Base-by-base conservation (phyloP, 2,113 vertebrate species). In the Nothoprocta pentlandii region DNA sequence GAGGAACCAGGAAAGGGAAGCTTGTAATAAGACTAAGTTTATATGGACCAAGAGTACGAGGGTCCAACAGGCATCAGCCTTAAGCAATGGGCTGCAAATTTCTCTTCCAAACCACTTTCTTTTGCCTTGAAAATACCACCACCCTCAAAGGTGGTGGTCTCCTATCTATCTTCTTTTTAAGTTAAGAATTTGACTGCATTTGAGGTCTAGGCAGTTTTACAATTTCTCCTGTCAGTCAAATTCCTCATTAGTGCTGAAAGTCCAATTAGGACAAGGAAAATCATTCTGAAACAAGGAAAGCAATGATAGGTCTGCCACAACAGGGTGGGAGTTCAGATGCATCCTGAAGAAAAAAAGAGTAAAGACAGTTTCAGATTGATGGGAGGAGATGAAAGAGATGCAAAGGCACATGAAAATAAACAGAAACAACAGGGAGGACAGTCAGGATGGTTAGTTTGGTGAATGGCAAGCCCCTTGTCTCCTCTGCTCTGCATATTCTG, bases 1-100 rank as follows among this genome's bases (percentile, higher is more conserved):
- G 19, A 92, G 30, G 53, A 39, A 79, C 30, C 28, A 69, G 53
- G 63, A 76, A 94, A 94, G 12, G 26, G 94, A 96, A 85, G 28
- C 32, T 54, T 67, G 34, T 32, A 76, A 17, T 39, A 94, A n/a
- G 21, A 89, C 44, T 34, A 80, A 78, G 76, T 94, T 81, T 58
- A 66, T 67, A 80, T 14, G 21, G 34, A 85, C 77, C 25, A 39
- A 76, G 46, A 62, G 51, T 39, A 62, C 19, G 16, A 85, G 19
- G 42, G 32, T 83, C 21, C 46, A 10, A n/a, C 28, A 77, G 36
- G 12, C 69, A 63, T 41, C 26, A 66, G 22, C 34, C 4, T 28
- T 80, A 47, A 0, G 0, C 34, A 88, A 8, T 6, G 8, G 32
- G 12, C 14, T 11, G 1, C 73, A 86, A 84, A 81, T 53, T 67